Evolutionary conservation across 2,113 vertebrate genomes (phyloP).

Genomic region (Gnathonemus echidnorhynchus): DNA sequence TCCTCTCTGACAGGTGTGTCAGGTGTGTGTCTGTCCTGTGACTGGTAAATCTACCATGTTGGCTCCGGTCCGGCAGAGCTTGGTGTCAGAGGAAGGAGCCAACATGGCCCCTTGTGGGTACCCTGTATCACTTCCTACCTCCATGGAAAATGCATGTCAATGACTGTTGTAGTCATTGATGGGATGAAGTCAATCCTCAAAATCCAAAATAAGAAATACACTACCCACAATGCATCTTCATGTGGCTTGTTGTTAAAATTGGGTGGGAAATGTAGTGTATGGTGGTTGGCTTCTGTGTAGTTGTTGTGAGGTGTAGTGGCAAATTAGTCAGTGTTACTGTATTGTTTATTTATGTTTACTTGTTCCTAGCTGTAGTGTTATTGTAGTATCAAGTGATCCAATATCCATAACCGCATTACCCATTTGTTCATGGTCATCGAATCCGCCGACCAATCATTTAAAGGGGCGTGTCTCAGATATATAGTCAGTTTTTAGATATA

Average conservation of each 20-base stretch:
- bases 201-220: slow-evolving; percentile 37
- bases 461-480: slow-evolving; percentile 5
- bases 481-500: not conserved
- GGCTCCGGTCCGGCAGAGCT: slow-evolving; percentile 47
- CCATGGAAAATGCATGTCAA: slow-evolving; percentile 52
- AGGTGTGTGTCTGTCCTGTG: slow-evolving; percentile 75
- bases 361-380: slow-evolving; percentile 24
- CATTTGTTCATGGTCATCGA: slow-evolving; percentile 51
- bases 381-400: slow-evolving; percentile 28
- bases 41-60: slow-evolving; percentile 69
- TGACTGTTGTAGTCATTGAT: slow-evolving; percentile 58
- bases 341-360: slow-evolving; percentile 30
- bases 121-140: slow-evolving; percentile 56
- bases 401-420: slow-evolving; percentile 6
- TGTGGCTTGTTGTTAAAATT: slow-evolving; percentile 45
- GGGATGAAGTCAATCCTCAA: slow-evolving; percentile 46
- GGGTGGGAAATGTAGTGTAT: slow-evolving; percentile 51
- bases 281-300: slow-evolving; percentile 48
- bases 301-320: slow-evolving; percentile 45
- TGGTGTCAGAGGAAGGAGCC: slow-evolving; percentile 50
- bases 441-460: slow-evolving; percentile 34
- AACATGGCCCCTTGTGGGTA: slow-evolving; percentile 67
- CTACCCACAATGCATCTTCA: slow-evolving; percentile 37
- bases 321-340: slow-evolving; percentile 34
- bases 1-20: slow-evolving; percentile 96